Evolutionary conservation across 2,888 invertebrate species (phyloP), one percentile per base, ranked within the genome.

Genomic region (Mayetiola destructor): DNA sequence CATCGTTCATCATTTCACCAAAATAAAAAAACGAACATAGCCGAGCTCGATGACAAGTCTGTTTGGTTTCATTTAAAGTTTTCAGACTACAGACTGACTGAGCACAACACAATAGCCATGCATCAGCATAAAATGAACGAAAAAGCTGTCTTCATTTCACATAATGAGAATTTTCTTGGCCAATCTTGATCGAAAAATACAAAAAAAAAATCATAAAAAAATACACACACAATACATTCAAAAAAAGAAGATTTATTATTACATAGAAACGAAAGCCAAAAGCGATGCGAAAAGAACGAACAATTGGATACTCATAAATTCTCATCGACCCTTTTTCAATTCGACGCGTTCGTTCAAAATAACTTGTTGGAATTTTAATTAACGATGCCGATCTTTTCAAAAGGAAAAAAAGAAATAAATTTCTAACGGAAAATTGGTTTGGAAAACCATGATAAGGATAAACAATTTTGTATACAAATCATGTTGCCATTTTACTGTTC

Each of bases 41-140:
- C 14, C 27, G 16, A 27, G 27, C 48, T 27, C 27, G 48, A 48
- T 48, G 48, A 48, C 48, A 48, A 48, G 48, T 27, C 48, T 27
- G 27, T 27, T n/a, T 14, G n/a, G 10, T 39, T 48, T 48, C 27
- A 48, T 48, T 48, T 48, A 20, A 48, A 48, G 27, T 48, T 48
- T 27, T 23, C 4, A 27, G 48, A 48, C 48, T 37, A n/a, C 37
- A 48, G 27, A 27, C 40, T 12, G 2, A 48, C n/a, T n/a, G n/a
- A 27, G 2, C 14, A 48, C 29, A 27, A 27, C n/a, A 39, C 16
- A 3, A n/a, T n/a, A n/a, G n/a, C n/a, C n/a, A n/a, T n/a, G n/a
- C n/a, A n/a, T n/a, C n/a, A 14, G 18, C 39, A 39, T 20, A 9
- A 20, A 39, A 39, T 3, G 3, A 18, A 39, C 16, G 10, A 39